These are phyloP conservation scores for Zosterops hypoxanthus DNA, from an alignment of 2,113 vertebrate genomes.

Conservation along the genomic window DNA sequence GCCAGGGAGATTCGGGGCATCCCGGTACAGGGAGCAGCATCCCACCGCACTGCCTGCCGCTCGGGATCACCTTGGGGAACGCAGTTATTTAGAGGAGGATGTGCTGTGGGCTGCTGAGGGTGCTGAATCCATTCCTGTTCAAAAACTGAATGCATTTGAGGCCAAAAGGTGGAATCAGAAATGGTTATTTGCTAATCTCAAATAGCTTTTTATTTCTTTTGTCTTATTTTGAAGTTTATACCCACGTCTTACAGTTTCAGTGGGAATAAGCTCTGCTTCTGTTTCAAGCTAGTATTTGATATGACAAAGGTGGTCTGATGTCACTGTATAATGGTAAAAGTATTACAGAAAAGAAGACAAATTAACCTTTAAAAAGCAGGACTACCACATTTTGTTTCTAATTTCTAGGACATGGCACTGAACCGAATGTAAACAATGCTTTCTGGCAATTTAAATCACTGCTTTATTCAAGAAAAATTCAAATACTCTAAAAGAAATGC, in stretches of 20 bases:
- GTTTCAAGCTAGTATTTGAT: not conserved
- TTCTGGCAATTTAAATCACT: not conserved
- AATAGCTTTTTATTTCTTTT: not conserved
- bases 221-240: not conserved
- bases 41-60: fast-evolving
- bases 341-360: not conserved
- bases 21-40: fast-evolving
- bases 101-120: not conserved
- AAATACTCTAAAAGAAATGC: not conserved
- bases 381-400: not conserved
- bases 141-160: not conserved
- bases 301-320: not conserved
- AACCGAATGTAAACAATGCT: not conserved
- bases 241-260: fast-evolving
- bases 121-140: not conserved
- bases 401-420: not conserved
- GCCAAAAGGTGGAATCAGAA: not conserved
- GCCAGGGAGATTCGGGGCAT: not conserved
- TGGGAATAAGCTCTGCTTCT: not conserved
- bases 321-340: not conserved
- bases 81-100: not conserved
- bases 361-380: not conserved
- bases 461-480: not conserved
- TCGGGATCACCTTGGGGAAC: fast-evolving
- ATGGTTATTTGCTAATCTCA: not conserved